Percentiles rank a stretch among this genome's conserved stretches.
phyloP scores from a whole-genome alignment of 2,113 vertebrate genomes.

The Aspiorhynchus laticeps region DNA sequence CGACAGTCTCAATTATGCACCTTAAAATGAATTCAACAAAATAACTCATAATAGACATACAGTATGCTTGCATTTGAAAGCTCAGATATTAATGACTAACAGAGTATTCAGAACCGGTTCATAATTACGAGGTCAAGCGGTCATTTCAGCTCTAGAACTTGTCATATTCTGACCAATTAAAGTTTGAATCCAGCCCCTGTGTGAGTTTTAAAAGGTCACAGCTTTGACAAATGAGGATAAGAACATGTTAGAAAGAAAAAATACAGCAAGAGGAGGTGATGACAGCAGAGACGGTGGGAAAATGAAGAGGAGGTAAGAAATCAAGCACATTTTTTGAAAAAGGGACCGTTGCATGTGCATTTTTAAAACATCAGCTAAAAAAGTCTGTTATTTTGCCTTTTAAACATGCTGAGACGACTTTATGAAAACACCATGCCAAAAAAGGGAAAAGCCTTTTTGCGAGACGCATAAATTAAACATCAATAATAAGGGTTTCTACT shows the following conservation, averaged over 20 bases:
- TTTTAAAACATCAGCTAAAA: neutral
- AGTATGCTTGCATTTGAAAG: neutral
- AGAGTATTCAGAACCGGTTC: constrained; percentile 17
- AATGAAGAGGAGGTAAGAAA: neutral
- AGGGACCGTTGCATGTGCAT: neutral
- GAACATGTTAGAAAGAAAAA: constrained; percentile 1
- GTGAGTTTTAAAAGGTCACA: constrained; percentile 46
- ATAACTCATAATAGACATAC: neutral
- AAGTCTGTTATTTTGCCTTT: neutral
- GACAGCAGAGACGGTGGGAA: neutral
- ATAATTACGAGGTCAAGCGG: constrained; percentile 26
- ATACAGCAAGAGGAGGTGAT: neutral
- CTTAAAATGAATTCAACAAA: constrained; percentile 34
- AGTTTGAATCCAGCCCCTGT: constrained; percentile 30
- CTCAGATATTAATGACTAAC: neutral
- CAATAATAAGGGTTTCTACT: neutral
- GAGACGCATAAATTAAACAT: neutral
- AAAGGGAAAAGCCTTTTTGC: neutral
- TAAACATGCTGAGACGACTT: neutral
- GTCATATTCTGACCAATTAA: constrained; percentile 50
- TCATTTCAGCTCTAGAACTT: constrained; percentile 11
- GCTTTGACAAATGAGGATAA: constrained; percentile 37
- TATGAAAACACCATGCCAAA: neutral
- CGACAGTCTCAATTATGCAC: neutral
- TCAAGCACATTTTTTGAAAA: neutral